phyloP scores from a whole-genome alignment of 2,113 vertebrate species.

The Drymodes brunneopygia region DNA sequence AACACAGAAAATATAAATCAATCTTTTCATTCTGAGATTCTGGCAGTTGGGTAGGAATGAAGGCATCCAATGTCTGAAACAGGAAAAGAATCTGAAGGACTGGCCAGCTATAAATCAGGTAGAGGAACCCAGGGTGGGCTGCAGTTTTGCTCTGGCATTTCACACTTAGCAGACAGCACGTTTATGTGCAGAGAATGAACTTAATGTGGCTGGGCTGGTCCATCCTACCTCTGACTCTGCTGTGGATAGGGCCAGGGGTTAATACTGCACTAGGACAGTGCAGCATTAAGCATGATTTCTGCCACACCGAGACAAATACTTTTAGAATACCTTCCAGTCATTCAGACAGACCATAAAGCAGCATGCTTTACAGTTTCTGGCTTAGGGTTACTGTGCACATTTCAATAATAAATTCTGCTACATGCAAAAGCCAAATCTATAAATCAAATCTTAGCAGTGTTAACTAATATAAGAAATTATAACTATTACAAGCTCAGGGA shows the following conservation, averaged over 20 bases:
- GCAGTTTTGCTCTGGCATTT: not conserved
- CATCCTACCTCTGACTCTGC: not conserved
- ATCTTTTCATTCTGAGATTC: not conserved
- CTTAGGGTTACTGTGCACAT: not conserved
- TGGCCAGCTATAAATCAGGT: not conserved
- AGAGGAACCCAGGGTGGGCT: not conserved
- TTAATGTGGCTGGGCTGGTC: not conserved
- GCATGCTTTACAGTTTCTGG: not conserved
- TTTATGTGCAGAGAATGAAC: not conserved
- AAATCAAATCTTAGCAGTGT: not conserved
- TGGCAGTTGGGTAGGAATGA: not conserved
- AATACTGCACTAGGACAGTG: not conserved
- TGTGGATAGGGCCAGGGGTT: not conserved
- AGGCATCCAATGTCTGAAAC: not conserved
- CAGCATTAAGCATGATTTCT: not conserved
- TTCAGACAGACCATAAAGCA: not conserved
- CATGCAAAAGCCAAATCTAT: not conserved
- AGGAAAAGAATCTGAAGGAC: not conserved
- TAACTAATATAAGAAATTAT: not conserved
- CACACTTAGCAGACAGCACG: not conserved
- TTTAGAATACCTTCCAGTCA: not conserved
- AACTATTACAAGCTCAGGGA: not conserved
- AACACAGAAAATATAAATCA: not conserved
- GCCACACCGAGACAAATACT: not conserved
- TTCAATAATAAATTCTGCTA: not conserved